Base-by-base conservation (phyloP, 1,140 invertebrate genomes). In the Euura lappo region DNA sequence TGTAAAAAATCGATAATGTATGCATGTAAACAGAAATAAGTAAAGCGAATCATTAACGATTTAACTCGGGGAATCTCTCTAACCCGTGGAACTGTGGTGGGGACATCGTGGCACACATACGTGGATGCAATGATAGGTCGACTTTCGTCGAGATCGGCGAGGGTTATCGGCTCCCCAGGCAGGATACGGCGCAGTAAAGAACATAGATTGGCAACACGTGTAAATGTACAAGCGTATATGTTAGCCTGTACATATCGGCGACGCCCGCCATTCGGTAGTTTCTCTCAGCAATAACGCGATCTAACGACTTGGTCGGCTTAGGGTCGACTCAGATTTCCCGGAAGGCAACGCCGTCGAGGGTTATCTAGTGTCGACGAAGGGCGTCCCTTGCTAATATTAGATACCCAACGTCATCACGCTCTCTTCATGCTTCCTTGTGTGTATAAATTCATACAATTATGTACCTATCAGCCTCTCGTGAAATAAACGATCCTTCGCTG, bases 361-460 rank as follows among this genome's bases (percentile, higher is more conserved):
- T 60, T 60, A 60, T 60, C 51, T 60, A 60, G 51, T 60, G 51
- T 60, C 51, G 51, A 6, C 51, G 6, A 60, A 60, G 51, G 51
- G 51, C 51, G 51, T 60, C 51, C 51, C 51, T 60, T n/a, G 51
- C 8, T 8, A 28, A n/a, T 60, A 60, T 60, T 60, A 60, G 51
- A 60, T 60, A 60, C 28, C 51, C 8, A 11, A n/a, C 51, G 51
- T 60, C 51, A 60, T 60, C 51, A 60, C 13, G 51, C 3, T n/a
- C 51, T 8, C 51, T 4, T n/a, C 8, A 8, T n/a, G 51, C 51
- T 60, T 60, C 51, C 51, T 6, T 60, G 51, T 60, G 13, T 60
- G 51, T 60, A 60, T 60, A 60, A 60, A 60, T 60, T 60, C 51
- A 60, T 60, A 60, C 51, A 60, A 60, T 60, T 60, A 60, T 60